phyloP scores from a whole-genome alignment of 1,140 invertebrate genomes.

The Zaprionus nigranus region DNA sequence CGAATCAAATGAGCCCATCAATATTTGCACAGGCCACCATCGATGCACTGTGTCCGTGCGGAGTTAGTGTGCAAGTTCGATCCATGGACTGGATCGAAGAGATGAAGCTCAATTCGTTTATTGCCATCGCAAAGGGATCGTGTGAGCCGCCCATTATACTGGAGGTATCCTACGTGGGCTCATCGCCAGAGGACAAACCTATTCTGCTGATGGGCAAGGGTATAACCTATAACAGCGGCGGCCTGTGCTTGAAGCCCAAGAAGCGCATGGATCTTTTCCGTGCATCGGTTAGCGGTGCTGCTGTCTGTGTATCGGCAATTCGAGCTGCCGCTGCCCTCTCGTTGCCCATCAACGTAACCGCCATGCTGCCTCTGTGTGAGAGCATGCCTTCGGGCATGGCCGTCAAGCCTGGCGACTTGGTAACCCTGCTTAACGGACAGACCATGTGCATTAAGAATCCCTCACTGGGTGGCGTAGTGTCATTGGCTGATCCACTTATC shows the following conservation, averaged over 20 bases:
- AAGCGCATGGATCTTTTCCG: conserved; percentile 92
- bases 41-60: conserved; percentile 85
- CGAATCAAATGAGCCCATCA: conserved; percentile 94
- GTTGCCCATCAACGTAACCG: conserved; percentile 90
- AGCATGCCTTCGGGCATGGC: conserved; percentile 94
- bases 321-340: conserved; percentile 69
- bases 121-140: conserved; percentile 91
- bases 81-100: conserved; percentile 85
- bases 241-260: conserved; percentile 92
- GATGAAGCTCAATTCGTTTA: conserved; percentile 86
- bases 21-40: conserved; percentile 89
- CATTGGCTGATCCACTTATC: conserved; percentile 94
- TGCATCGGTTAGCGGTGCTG: conserved; percentile 89
- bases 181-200: conserved; percentile 59
- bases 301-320: conserved; percentile 57
- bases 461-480: conserved; percentile 93
- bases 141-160: conserved; percentile 86
- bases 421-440: conserved; percentile 93
- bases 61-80: conserved; percentile 88
- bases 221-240: conserved; percentile 87
- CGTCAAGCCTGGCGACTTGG: conserved; percentile 94
- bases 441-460: conserved; percentile 92
- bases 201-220: conserved; percentile 70
- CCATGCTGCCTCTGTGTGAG: conserved; percentile 92
- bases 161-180: conserved; percentile 68